Evolutionary conservation across 2,113 vertebrate species (phyloP), one percentile per base, ranked within the genome.

Genomic region (Entelurus aequoreus): DNA sequence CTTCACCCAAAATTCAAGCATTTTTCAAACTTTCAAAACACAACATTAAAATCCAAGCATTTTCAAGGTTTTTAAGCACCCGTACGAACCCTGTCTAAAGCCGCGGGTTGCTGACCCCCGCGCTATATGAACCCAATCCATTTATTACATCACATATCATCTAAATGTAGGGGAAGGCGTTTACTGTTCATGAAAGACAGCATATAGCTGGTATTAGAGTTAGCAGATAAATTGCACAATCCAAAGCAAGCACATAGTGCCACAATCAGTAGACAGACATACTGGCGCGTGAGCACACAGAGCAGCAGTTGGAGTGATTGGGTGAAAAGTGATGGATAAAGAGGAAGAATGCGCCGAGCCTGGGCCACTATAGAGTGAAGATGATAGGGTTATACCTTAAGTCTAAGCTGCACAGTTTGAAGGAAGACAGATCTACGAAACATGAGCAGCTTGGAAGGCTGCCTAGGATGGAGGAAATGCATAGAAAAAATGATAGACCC

Each of bases 261-360:
- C 66, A 73, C 75, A 81, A 78, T 82, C 73, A 80, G 81, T 10
- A 76, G 73, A 75, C 78, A 84, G 84, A 86, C 78, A 80, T 74
- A 61, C 59, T 82, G 85, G 81, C 72, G 71, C 73, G 42, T 52
- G 55, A 77, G 75, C 60, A 64, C 62, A 59, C 56, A 58, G 65
- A 62, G 80, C 62, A 66, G 55, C 48, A 77, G 74, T 55, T 47
- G 82, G 77, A 85, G 77, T 84, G 73, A 79, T 83, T 76, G 74
- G 70, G 80, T 81, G 78, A 83, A 80, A 78, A 83, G 81, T 67
- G 79, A 86, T 83, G 79, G 63, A 79, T 78, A 75, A 72, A 82
- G 74, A 74, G 47, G 38, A 60, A 78, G 69, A 77, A 73, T 69
- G 59, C 37, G 15, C 55, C 51, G 69, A 86, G 66, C 66, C 68